phyloP scores from a whole-genome alignment of 2,797 vertebrate species.

The Pseudomugil tenellus region DNA sequence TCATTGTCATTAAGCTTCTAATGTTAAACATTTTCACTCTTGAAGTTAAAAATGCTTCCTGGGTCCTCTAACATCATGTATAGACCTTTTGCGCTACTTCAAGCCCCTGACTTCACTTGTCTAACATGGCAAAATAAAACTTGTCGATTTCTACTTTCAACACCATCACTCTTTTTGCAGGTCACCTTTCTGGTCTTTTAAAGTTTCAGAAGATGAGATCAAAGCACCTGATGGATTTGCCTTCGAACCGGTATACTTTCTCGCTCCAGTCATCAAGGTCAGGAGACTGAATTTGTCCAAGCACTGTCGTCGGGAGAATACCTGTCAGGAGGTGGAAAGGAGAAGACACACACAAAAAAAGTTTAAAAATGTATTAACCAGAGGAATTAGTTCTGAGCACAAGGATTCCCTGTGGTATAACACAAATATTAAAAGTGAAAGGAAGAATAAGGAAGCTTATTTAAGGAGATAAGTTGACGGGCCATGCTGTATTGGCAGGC shows the following conservation, averaged over 20 bases:
- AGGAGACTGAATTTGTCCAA: slow-evolving; percentile 88
- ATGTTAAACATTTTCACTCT: not conserved
- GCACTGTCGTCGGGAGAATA: slow-evolving; percentile 80
- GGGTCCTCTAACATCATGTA: not conserved
- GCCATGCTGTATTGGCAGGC: slow-evolving; percentile 55
- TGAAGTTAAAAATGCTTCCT: not conserved
- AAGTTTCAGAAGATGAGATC: slow-evolving; percentile 48
- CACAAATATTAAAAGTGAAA: slow-evolving; percentile 50
- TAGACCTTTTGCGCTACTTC: not conserved
- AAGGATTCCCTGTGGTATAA: slow-evolving; percentile 24
- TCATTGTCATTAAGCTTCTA: not conserved
- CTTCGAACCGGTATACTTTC: slow-evolving; percentile 89
- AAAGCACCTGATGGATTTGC: slow-evolving; percentile 86
- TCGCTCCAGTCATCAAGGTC: slow-evolving; percentile 91
- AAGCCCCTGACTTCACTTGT: not conserved
- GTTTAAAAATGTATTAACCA: slow-evolving; percentile 39
- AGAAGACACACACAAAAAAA: slow-evolving; percentile 53
- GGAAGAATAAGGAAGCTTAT: slow-evolving; percentile 42
- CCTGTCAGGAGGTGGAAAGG: slow-evolving; percentile 75
- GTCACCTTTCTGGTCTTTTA: slow-evolving; percentile 21
- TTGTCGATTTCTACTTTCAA: not conserved
- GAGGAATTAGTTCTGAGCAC: slow-evolving; percentile 42
- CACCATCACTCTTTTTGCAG: slow-evolving; percentile 5
- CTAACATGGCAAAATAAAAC: not conserved
- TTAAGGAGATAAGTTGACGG: slow-evolving; percentile 59